These are phyloP conservation scores for Drosophila suboccidentalis DNA, from an alignment of 2,888 invertebrate species.

Conservation along the genomic window DNA sequence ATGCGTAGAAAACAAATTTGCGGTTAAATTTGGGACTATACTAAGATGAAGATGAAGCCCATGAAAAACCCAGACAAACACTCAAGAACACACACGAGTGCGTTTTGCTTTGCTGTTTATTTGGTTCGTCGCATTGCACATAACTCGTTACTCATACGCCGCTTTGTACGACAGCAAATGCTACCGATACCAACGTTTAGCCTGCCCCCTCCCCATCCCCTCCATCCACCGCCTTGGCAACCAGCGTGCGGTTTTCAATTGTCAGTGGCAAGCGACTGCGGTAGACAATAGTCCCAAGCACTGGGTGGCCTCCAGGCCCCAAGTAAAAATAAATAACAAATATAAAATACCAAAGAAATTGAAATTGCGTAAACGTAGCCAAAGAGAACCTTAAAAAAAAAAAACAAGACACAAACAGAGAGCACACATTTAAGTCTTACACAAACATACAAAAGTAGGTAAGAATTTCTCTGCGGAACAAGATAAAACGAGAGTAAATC, in stretches of 20 bases:
- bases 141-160: conserved; percentile 79
- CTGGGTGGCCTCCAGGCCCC: conserved; percentile 25
- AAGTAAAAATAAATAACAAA: conserved; percentile 69
- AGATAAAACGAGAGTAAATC: conserved; percentile 34
- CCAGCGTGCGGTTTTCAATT: conserved; percentile 66
- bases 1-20: conserved; percentile 54
- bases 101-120: conserved; percentile 33
- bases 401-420: conserved; percentile 2
- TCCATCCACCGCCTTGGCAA: neutral
- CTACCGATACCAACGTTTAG: conserved; percentile 43
- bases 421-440: conserved; percentile 41
- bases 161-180: conserved; percentile 38
- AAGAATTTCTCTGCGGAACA: conserved; percentile 44
- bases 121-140: conserved; percentile 66
- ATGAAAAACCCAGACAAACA: conserved; percentile 16
- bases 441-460: conserved; percentile 69
- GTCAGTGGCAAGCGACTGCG: conserved; percentile 55
- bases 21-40: conserved; percentile 47
- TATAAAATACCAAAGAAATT: conserved; percentile 71
- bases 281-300: conserved; percentile 40
- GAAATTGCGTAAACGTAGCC: conserved; percentile 63
- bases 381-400: conserved; percentile 16
- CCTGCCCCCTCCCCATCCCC: too few species aligned
- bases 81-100: conserved; percentile 24
- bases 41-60: conserved; percentile 21